phyloP scores from a whole-genome alignment of 2,888 invertebrate species.

The Patella caerulea region DNA sequence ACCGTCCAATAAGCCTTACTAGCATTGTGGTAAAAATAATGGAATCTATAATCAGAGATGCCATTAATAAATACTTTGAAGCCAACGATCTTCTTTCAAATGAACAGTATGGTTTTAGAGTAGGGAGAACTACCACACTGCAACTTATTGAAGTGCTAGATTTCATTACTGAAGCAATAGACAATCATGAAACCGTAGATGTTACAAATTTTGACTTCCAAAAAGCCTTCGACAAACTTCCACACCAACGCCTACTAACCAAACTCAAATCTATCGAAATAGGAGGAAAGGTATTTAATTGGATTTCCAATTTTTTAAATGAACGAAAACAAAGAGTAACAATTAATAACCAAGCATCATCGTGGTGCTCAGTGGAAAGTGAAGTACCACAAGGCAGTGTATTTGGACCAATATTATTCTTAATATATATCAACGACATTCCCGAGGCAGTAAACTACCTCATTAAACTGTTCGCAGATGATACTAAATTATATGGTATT shows the following conservation, averaged over 20 bases:
- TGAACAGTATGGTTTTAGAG: background rate
- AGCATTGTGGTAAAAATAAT: background rate
- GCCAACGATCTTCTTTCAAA: background rate
- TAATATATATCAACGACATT: conserved; percentile 34
- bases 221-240: conserved; percentile 30
- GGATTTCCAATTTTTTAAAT: conserved; percentile 14
- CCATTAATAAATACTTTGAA: too few species aligned
- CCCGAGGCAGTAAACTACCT: conserved; percentile 18
- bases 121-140: background rate
- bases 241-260: conserved; percentile 19
- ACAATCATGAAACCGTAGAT: background rate
- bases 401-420: conserved; percentile 33
- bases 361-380: too few species aligned
- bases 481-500: too few species aligned
- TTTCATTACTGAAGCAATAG: background rate
- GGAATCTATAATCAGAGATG: background rate
- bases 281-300: conserved; percentile 14
- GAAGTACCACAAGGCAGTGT: conserved; percentile 13
- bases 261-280: conserved; percentile 21
- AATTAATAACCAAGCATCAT: too few species aligned
- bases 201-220: conserved; percentile 23
- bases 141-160: conserved; percentile 2
- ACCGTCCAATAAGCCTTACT: background rate
- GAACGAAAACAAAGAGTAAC: conserved; percentile 12
- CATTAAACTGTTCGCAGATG: conserved; percentile 23